These are phyloP conservation scores for Odontophorus gujanensis DNA, from an alignment of 2,113 vertebrate species.

Conservation along the genomic window DNA sequence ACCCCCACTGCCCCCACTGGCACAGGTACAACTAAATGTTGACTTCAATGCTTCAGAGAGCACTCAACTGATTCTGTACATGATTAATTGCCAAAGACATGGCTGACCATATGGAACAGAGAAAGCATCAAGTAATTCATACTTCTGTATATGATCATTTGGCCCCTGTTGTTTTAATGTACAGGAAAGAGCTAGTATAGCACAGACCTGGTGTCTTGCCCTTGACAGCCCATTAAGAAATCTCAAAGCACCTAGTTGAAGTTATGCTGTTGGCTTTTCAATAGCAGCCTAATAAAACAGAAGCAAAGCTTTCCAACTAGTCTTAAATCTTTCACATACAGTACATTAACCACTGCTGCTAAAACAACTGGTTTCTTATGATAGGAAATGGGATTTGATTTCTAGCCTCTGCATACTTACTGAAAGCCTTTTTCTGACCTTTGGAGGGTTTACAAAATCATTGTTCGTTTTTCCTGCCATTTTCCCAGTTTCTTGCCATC, in stretches of 20 bases:
- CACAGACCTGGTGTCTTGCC: conserved; percentile 84
- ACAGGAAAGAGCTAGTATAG: conserved; percentile 80
- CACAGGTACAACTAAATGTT: conserved; percentile 82
- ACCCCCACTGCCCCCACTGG: conserved; percentile 76
- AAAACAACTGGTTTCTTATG: conserved; percentile 85
- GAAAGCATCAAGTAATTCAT: conserved; percentile 87
- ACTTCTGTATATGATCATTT: conserved; percentile 82
- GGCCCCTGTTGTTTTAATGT: conserved; percentile 84
- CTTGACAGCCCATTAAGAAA: conserved; percentile 89
- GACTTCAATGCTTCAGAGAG: conserved; percentile 83
- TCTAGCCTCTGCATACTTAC: conserved; percentile 79
- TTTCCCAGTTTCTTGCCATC: conserved; percentile 67
- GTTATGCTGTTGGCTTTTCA: conserved; percentile 85
- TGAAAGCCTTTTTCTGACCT: conserved; percentile 78
- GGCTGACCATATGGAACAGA: conserved; percentile 86
- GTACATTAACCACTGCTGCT: conserved; percentile 82
- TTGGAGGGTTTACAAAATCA: conserved; percentile 80
- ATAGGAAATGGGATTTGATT: conserved; percentile 86
- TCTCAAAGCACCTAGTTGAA: conserved; percentile 83
- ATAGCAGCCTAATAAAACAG: conserved; percentile 87
- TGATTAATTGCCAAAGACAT: conserved; percentile 88
- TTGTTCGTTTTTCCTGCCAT: conserved; percentile 65
- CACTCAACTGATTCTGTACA: conserved; percentile 81
- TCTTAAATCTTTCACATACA: conserved; percentile 88
- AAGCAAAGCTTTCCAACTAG: conserved; percentile 85